Evolutionary conservation across 2,113 vertebrate genomes (phyloP), one percentile per base, ranked within the genome.

Genomic region (Psittacula cyanocephala): DNA sequence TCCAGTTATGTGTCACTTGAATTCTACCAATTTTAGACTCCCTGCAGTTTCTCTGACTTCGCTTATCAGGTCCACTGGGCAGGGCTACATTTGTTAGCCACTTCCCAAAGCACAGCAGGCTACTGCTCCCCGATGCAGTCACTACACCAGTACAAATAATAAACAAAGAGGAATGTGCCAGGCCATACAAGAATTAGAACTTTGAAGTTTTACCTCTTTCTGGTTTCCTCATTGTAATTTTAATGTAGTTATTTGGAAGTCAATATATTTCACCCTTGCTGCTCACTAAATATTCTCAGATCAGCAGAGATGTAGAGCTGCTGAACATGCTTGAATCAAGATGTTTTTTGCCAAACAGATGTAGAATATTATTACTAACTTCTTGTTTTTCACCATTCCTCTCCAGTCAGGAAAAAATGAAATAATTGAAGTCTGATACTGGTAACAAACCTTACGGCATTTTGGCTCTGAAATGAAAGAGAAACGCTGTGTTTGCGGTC

Each of bases 261-360:
- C 62, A 94, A 87, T 92, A 64, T 94, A 86, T 88, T 94, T 92
- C 69, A 79, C 41, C 28, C 23, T 94, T 74, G 49, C 71, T 82
- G 43, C 81, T 89, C 55, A 86, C 81, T 85, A 46, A 68, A 77
- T 77, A 76, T 77, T 27, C 67, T 96, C 19, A 14, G 55, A 53
- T 85, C 60, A 28, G 24, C 44, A 91, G 70, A 86, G 64, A 53
- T 4, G 8, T 49, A 78, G 69, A 86, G 77, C 50, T 83, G 72
- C 74, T 75, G 87, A 81, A 52, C n/a, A 76, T 0, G 2, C 49
- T 90, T 80, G 82, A 81, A 95, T 46, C 46, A 86, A 80, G 64
- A 46, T 91, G 67, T 22, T 71, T 44, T 94, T 82, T 89, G 93
- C 93, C 94, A 96, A 96, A 91, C 91, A 96, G 86, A 95, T 96